These are phyloP conservation scores for Eristalis arbustorum DNA, from an alignment of 2,888 invertebrate species.

Conservation along the genomic window DNA sequence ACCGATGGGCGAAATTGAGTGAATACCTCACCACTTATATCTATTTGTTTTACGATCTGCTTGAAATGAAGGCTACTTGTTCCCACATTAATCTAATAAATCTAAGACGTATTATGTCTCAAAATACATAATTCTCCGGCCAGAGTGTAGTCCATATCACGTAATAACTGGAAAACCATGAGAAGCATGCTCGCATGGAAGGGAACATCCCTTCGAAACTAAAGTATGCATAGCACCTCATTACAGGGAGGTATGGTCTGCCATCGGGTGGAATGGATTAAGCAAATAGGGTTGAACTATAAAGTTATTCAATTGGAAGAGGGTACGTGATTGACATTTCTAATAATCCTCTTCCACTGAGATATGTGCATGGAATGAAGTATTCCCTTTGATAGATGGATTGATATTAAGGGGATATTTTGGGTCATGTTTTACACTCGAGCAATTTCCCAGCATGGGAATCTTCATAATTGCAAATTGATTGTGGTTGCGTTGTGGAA, in stretches of 20 bases:
- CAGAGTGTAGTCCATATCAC: not conserved
- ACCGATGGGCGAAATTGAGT: too few species aligned
- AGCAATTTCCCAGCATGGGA: not conserved
- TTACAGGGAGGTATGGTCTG: not conserved
- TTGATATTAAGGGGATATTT: conserved; percentile 10
- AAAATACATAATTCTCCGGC: not conserved
- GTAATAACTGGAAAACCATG: not conserved
- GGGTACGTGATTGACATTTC: conserved; percentile 44
- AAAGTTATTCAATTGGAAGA: conserved; percentile 32
- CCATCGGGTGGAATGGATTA: not conserved
- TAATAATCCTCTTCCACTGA: conserved; percentile 16
- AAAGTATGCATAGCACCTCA: not conserved
- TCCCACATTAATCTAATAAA: too few species aligned
- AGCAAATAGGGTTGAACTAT: conserved; percentile 21
- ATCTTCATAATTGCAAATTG: conserved; percentile 17
- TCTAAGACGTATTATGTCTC: not conserved
- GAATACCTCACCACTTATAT: too few species aligned
- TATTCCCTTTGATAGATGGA: conserved; percentile 21
- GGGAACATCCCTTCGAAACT: not conserved
- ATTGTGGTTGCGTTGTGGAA: conserved; percentile 6
- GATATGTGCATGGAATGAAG: not conserved
- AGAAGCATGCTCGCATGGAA: too few species aligned
- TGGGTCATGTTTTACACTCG: conserved; percentile 33
- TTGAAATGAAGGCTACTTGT: too few species aligned
- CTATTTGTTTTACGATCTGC: too few species aligned